Conservation (phyloP, 2,113 vertebrate genomes). For the Paralichthys olivaceus region DNA sequence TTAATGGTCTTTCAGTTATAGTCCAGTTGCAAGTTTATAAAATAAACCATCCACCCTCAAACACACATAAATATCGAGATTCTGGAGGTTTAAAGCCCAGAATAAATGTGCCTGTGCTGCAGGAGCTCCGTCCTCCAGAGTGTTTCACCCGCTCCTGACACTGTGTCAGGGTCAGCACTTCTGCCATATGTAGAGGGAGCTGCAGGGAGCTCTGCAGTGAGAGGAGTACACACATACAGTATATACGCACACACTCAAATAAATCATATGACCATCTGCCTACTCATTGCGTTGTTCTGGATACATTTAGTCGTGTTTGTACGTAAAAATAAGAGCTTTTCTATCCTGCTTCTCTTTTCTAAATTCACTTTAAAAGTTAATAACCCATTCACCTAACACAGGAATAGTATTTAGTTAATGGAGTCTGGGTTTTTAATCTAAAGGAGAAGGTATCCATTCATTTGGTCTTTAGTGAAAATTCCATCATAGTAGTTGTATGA, state of each 20-base stretch:
- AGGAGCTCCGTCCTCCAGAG: constrained; percentile 8
- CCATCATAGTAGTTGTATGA: too few species aligned
- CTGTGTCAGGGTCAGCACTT: constrained; percentile 74
- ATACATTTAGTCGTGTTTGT: not conserved
- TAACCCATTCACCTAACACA: too few species aligned
- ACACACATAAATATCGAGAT: not conserved
- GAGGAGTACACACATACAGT: not conserved
- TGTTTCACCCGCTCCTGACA: constrained; percentile 8
- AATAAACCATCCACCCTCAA: constrained; percentile 2
- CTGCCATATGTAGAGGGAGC: constrained; percentile 55
- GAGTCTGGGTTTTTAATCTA: too few species aligned
- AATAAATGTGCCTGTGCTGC: constrained; percentile 15
- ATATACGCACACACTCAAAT: not conserved
- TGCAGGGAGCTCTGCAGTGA: constrained; percentile 59
- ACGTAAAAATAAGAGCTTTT: not conserved
- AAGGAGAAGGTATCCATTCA: too few species aligned
- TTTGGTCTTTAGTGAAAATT: too few species aligned
- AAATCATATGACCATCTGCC: not conserved
- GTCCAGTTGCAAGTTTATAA: constrained; percentile 15
- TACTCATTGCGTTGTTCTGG: not conserved
- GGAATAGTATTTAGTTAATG: too few species aligned
- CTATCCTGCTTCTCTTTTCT: too few species aligned
- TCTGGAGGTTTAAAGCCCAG: not conserved
- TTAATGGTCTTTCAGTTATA: constrained; percentile 38
- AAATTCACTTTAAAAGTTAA: too few species aligned